Conservation (phyloP, 1,140 invertebrate genomes). For the Pseudomyrmex sp. region DNA sequence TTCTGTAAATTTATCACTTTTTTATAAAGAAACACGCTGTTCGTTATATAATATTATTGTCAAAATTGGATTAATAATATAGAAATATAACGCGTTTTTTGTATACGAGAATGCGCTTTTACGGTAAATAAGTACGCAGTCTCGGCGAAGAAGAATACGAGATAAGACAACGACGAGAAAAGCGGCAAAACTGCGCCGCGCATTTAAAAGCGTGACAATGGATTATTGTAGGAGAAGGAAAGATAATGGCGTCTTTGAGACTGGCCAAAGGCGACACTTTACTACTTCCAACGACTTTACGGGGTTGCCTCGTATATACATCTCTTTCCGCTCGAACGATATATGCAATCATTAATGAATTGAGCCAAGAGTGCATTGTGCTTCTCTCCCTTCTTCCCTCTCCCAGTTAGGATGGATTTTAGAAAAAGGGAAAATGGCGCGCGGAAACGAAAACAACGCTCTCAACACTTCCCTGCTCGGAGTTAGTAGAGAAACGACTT, state of each 20-base stretch:
- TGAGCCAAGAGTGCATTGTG: conserved; percentile 61
- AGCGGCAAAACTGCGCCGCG: conserved; percentile 35
- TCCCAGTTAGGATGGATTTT: background rate
- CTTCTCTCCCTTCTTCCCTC: background rate
- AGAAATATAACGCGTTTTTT: background rate
- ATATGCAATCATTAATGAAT: conserved; percentile 61
- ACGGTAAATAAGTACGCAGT: conserved; percentile 11
- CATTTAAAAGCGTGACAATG: conserved; percentile 48
- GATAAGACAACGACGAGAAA: conserved; percentile 34
- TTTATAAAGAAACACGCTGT: too few relatives aligned
- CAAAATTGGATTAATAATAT: background rate
- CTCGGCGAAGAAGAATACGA: conserved; percentile 17
- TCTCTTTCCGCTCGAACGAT: conserved; percentile 29
- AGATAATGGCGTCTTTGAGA: conserved; percentile 59
- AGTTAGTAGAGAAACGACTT: conserved; percentile 6
- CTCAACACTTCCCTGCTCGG: conserved; percentile 33
- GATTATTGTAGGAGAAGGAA: conserved; percentile 39
- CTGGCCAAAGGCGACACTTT: conserved; percentile 60
- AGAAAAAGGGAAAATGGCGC: background rate
- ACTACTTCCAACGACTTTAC: conserved; percentile 52
- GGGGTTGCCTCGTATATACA: conserved; percentile 20
- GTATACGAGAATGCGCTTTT: background rate
- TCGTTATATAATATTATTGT: background rate
- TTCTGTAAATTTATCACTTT: too few relatives aligned
- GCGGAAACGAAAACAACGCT: background rate